A percentile compares a stretch with the other conserved stretches of the same genome.
Evolutionary conservation across 35 echinoderm and acorn worm species (phyloP).

Genomic region (Chiridota heheva): DNA sequence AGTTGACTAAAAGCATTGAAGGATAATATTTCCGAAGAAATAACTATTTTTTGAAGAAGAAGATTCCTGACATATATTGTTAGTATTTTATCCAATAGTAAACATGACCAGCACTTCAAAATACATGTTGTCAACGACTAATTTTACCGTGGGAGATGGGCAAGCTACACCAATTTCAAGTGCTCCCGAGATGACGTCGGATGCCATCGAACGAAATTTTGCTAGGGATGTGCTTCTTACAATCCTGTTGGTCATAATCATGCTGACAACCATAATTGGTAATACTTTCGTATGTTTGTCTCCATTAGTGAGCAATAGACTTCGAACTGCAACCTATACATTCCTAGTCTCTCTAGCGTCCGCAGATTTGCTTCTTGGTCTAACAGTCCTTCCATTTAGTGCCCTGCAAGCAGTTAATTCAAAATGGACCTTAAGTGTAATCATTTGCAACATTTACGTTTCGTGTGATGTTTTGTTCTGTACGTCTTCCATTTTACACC

Average conservation of each 20-base stretch:
- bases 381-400: constrained; percentile 87
- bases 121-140: too few species aligned
- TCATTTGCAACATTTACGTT: constrained; percentile 82
- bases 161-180: too few species aligned
- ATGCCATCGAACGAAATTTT: too few species aligned
- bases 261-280: constrained; percentile 67
- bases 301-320: constrained; percentile 64
- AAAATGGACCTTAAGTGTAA: constrained; percentile 58
- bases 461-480: constrained; percentile 95
- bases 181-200: too few species aligned
- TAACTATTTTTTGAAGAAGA: too few species aligned
- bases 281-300: constrained; percentile 85
- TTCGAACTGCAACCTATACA: constrained; percentile 78
- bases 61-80: too few species aligned
- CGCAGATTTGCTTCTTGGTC: constrained; percentile 75
- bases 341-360: constrained; percentile 83
- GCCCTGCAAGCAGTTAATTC: constrained; percentile 42
- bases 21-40: too few species aligned
- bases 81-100: too few species aligned
- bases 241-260: constrained; percentile 59
- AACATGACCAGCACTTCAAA: too few species aligned
- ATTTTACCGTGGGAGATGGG: too few species aligned
- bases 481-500: constrained; percentile 89
- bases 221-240: constrained; percentile 3
- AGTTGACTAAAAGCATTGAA: too few species aligned